Evolutionary conservation across 64 coral and sea anemone genomes (phyloP).

Genomic region (Astreopora myriophthalma): DNA sequence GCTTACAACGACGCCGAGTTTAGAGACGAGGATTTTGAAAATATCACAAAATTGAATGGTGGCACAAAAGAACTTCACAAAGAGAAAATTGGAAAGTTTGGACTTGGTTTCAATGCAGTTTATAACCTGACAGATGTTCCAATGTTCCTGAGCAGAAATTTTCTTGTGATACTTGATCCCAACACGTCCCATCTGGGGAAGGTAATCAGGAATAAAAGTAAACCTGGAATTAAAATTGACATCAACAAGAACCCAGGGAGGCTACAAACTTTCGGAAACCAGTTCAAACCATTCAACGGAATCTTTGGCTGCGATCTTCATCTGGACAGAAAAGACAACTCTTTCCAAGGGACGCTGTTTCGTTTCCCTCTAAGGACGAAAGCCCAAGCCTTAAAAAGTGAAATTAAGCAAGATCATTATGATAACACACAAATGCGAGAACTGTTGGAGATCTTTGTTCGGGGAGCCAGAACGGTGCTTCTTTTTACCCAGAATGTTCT

Average conservation of each 20-base stretch:
- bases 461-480: conserved; percentile 64
- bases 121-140: conserved; percentile 95
- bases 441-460: conserved; percentile 55
- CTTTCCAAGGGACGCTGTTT: conserved; percentile 75
- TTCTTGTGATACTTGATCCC: conserved; percentile 87
- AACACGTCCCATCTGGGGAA: conserved; percentile 76
- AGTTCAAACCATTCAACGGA: conserved; percentile 88
- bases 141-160: conserved; percentile 83
- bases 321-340: conserved; percentile 18
- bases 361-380: conserved; percentile 83
- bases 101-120: conserved; percentile 91
- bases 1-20: conserved; percentile 72
- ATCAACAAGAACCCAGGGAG: conserved; percentile 55
- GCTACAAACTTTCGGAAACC: conserved; percentile 46
- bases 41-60: conserved; percentile 80
- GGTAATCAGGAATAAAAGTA: conserved; percentile 64
- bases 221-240: conserved; percentile 63
- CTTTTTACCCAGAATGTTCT: conserved; percentile 86
- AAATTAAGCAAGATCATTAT: conserved; percentile 79
- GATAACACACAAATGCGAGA: conserved; percentile 51
- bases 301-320: conserved; percentile 84
- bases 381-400: conserved; percentile 72
- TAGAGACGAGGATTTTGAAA: conserved; percentile 81
- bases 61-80: conserved; percentile 81
- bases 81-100: conserved; percentile 90